A percentile compares a stretch with the other conserved stretches of the same genome.
phyloP scores from a whole-genome alignment of 2,113 vertebrate genomes.

The Bostrychus sinensis region DNA sequence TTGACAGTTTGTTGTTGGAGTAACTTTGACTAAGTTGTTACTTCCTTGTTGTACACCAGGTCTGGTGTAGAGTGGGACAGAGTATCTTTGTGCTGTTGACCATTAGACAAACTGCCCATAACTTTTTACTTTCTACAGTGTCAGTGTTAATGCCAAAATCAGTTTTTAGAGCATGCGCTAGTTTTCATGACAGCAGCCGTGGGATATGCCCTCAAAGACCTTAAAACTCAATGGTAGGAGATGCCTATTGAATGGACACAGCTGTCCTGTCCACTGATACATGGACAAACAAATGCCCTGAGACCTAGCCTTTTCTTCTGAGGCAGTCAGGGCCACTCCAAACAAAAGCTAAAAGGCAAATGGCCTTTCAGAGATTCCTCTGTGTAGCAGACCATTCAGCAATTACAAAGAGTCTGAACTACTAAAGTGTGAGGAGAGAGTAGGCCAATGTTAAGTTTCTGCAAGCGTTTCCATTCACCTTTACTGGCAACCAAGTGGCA shows the following conservation, averaged over 20 bases:
- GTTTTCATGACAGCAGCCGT: conserved; percentile 58
- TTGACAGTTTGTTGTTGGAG: neutral
- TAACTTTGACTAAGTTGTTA: neutral
- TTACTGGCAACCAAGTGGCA: neutral
- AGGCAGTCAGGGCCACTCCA: conserved; percentile 79
- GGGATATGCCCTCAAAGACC: conserved; percentile 50
- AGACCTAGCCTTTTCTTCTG: conserved; percentile 77
- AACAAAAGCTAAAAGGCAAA: conserved; percentile 83
- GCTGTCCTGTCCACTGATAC: conserved; percentile 86
- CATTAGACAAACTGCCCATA: neutral
- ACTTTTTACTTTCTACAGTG: neutral
- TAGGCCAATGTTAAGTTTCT: conserved; percentile 26
- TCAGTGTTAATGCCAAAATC: conserved; percentile 44
- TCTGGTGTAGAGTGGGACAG: neutral
- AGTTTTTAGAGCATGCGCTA: conserved; percentile 1
- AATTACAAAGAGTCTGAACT: conserved; percentile 58
- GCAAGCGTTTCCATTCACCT: conserved; percentile 13
- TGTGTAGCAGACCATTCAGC: conserved; percentile 75
- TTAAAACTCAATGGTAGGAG: conserved; percentile 59
- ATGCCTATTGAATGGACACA: conserved; percentile 82
- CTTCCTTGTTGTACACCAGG: neutral
- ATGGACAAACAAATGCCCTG: conserved; percentile 83
- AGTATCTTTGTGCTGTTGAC: neutral
- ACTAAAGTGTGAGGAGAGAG: conserved; percentile 37
- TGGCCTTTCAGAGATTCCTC: conserved; percentile 83